Conservation (phyloP, 1,140 invertebrate species). For the Ips typographus region DNA sequence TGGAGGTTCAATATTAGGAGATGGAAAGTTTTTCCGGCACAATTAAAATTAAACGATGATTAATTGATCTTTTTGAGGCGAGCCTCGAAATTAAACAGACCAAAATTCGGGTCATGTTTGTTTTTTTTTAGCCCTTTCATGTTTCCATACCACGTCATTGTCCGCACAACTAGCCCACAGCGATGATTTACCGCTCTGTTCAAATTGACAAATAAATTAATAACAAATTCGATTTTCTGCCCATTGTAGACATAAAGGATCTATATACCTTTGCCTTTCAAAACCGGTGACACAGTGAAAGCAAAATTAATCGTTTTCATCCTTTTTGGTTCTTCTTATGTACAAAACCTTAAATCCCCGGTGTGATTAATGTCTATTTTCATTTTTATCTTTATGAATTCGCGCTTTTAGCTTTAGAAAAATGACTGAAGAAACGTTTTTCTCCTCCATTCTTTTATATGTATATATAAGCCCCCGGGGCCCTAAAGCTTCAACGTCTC, state of each 20-base stretch:
- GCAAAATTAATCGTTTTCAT: constrained; percentile 16
- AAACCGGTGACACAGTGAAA: constrained; percentile 5
- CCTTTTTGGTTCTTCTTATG: constrained; percentile 14
- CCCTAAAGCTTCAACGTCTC: too few relatives aligned
- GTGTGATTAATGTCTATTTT: constrained; percentile 26
- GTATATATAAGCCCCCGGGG: not conserved
- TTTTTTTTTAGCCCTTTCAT: not conserved
- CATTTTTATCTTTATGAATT: constrained; percentile 26
- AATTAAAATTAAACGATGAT: constrained; percentile 18
- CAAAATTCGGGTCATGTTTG: constrained; percentile 13
- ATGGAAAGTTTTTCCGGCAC: constrained; percentile 17
- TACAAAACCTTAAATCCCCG: constrained; percentile 14
- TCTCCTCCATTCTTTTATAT: constrained; percentile 8
- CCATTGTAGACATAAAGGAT: not conserved
- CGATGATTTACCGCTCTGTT: too few relatives aligned
- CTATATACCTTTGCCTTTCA: constrained; percentile 2
- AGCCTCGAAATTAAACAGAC: constrained; percentile 10
- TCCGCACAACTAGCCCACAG: too few relatives aligned
- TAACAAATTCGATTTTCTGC: not conserved
- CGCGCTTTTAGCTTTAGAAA: constrained; percentile 9
- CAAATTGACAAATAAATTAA: too few relatives aligned
- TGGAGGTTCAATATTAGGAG: constrained; percentile 11
- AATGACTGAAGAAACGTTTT: constrained; percentile 7
- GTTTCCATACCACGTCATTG: too few relatives aligned
- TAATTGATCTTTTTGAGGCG: constrained; percentile 7